Evolutionary conservation across 2,113 vertebrate species (phyloP).

Genomic region (Tapirus terrestris): DNA sequence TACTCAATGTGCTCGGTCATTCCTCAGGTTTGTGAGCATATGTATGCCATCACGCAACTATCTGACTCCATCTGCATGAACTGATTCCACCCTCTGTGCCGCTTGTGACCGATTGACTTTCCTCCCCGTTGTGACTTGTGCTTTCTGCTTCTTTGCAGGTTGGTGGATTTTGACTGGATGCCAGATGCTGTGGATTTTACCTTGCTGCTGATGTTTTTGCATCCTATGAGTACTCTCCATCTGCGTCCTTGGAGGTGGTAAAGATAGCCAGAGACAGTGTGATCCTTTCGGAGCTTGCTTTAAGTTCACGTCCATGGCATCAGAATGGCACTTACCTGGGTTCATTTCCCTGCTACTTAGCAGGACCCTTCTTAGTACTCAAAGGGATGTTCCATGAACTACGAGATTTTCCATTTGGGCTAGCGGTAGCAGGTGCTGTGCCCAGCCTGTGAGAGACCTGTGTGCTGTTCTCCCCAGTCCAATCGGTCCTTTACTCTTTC

Average conservation of each 20-base stretch:
- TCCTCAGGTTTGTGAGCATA: neutral
- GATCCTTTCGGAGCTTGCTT: neutral
- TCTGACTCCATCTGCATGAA: accelerated
- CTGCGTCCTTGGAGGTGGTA: neutral
- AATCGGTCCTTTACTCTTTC: neutral
- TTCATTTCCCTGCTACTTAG: accelerated
- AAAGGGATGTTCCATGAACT: accelerated
- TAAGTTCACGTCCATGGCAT: accelerated
- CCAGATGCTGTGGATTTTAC: neutral
- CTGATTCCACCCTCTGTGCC: neutral
- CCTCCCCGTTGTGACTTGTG: neutral
- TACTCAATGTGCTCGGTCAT: accelerated
- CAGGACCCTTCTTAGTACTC: accelerated
- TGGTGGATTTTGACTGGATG: neutral
- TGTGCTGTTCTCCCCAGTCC: neutral
- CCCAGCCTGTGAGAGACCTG: neutral
- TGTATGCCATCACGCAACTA: accelerated
- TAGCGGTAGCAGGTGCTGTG: too few relatives aligned
- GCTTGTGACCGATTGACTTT: neutral
- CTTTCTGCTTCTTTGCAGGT: neutral
- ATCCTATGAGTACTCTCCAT: neutral
- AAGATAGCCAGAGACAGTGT: neutral
- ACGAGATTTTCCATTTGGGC: neutral
- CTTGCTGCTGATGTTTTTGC: neutral
- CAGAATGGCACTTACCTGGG: accelerated